These are phyloP conservation scores for Pangasius krempfi DNA, from an alignment of 2,797 vertebrate species.

Conservation along the genomic window DNA sequence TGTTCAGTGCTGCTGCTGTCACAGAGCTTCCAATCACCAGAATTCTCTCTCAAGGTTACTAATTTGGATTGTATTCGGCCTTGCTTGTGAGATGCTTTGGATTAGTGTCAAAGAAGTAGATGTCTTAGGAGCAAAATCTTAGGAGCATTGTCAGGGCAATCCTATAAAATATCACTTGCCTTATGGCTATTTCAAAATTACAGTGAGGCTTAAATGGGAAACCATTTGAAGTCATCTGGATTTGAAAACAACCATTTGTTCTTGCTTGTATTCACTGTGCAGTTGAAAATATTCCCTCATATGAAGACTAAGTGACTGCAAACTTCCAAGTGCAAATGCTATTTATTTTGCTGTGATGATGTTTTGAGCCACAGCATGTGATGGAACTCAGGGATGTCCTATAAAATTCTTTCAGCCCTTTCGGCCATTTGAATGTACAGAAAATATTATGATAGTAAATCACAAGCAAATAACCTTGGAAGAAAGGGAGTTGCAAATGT, in stretches of 20 bases:
- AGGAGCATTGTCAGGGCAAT: not conserved
- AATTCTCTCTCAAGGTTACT: not conserved
- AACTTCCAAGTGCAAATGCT: not conserved
- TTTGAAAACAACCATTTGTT: slow-evolving; percentile 1
- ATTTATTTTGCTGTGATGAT: not conserved
- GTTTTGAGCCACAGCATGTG: not conserved
- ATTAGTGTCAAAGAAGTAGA: not conserved
- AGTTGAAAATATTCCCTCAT: not conserved
- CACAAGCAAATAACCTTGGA: slow-evolving; percentile 26
- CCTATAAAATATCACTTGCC: not conserved
- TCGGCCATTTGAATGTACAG: slow-evolving; percentile 7
- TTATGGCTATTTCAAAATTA: not conserved
- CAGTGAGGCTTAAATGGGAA: not conserved
- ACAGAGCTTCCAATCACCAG: not conserved
- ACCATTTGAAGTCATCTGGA: not conserved
- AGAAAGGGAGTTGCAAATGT: not conserved
- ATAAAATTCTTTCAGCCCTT: slow-evolving; percentile 13
- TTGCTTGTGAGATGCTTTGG: not conserved
- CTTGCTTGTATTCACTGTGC: not conserved
- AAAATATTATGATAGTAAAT: slow-evolving; percentile 37
- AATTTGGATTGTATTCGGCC: not conserved
- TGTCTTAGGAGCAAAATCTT: not conserved
- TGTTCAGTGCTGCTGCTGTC: not conserved
- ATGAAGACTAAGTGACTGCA: slow-evolving; percentile 13
- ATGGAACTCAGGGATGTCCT: slow-evolving; percentile 18